A percentile compares a stretch with the other conserved stretches of the same genome.
phyloP scores from a whole-genome alignment of 2,888 invertebrate species.

The Tethea ocularis region DNA sequence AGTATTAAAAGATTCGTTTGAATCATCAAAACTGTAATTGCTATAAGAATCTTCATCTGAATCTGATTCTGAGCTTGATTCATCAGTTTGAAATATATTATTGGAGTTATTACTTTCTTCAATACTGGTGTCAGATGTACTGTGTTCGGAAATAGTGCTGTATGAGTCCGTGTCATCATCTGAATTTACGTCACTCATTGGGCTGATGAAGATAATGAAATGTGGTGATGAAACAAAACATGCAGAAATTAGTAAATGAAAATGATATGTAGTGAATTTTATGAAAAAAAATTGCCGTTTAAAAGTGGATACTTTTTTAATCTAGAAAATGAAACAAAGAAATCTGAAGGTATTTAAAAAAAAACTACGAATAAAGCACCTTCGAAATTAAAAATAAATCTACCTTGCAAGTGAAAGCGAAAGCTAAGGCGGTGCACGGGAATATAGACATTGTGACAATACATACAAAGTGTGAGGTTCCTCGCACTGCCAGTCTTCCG shows the following conservation, averaged over 20 bases:
- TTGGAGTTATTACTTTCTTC: conserved; percentile 11
- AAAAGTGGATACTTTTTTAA: not conserved
- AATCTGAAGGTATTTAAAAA: conserved; percentile 12
- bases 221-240: conserved; percentile 5
- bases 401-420: conserved; percentile 18
- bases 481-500: conserved; percentile 55
- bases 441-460: conserved; percentile 22
- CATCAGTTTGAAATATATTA: not conserved
- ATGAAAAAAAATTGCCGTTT: not conserved
- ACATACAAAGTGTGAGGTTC: conserved; percentile 56
- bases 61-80: not conserved
- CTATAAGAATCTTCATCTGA: not conserved
- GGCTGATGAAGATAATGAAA: conserved; percentile 4
- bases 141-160: conserved; percentile 60
- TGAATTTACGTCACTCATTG: not conserved
- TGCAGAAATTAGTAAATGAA: not conserved
- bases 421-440: conserved; percentile 6
- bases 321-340: conserved; percentile 19
- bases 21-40: not conserved
- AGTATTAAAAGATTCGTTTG: not conserved
- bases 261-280: not conserved
- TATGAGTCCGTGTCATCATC: conserved; percentile 38
- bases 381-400: conserved; percentile 10
- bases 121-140: conserved; percentile 65
- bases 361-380: not conserved